Conservation (phyloP, 1,140 invertebrate species). For the Drosophila arawakana region DNA sequence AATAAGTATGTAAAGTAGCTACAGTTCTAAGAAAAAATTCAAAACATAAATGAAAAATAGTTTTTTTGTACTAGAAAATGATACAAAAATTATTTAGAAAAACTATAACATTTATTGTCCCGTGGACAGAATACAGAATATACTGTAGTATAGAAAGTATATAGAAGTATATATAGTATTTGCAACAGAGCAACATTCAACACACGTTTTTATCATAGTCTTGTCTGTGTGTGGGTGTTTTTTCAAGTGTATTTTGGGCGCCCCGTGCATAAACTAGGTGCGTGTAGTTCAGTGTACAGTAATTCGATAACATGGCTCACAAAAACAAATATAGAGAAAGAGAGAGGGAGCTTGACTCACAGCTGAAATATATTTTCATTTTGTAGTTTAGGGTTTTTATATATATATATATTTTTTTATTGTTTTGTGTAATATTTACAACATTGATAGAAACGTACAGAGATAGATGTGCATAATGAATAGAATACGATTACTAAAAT, state of each 20-base stretch:
- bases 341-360: conserved; percentile 1
- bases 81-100: background rate
- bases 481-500: conserved; percentile 56
- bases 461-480: conserved; percentile 57
- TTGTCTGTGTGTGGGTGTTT: conserved; percentile 3
- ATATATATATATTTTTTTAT: conserved; percentile 40
- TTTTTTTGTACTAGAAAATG: background rate
- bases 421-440: conserved; percentile 59
- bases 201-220: conserved; percentile 37
- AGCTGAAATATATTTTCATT: conserved; percentile 6
- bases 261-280: conserved; percentile 56
- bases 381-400: conserved; percentile 28
- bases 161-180: conserved; percentile 16
- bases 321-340: background rate
- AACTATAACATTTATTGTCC: conserved; percentile 31
- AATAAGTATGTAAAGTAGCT: conserved; percentile 55
- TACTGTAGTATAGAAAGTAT: conserved; percentile 8
- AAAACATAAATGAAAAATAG: conserved; percentile 28
- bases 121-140: background rate
- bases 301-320: conserved; percentile 1
- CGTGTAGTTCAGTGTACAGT: conserved; percentile 10
- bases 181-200: conserved; percentile 69
- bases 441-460: conserved; percentile 54
- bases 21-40: conserved; percentile 55
- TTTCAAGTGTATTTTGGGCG: conserved; percentile 24